Percentiles rank a stretch among this genome's conserved stretches.
These are phyloP conservation scores for Tragelaphus buxtoni DNA, from an alignment of 2,113 vertebrate species.

Conservation along the genomic window DNA sequence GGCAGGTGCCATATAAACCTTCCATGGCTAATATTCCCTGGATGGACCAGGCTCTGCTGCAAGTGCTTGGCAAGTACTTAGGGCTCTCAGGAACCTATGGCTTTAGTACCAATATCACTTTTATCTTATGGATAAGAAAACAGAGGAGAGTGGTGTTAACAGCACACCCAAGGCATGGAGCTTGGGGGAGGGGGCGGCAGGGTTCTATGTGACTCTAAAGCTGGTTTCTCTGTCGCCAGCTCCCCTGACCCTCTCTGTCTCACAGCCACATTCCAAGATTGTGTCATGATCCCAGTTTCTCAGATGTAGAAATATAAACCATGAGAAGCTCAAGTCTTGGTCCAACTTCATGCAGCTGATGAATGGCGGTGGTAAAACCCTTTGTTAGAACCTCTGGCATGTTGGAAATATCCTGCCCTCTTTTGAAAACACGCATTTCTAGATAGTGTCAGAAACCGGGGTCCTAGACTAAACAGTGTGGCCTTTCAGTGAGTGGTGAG, in stretches of 20 bases:
- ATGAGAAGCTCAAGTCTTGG: background rate
- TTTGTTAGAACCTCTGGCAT: background rate
- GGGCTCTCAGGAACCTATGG: background rate
- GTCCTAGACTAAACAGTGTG: background rate
- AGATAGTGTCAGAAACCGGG: background rate
- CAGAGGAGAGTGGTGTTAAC: background rate
- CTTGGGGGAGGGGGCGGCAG: rapidly evolving
- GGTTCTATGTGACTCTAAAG: background rate
- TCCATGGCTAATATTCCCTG: background rate
- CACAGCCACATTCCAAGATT: background rate
- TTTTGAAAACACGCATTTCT: background rate
- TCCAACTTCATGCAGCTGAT: background rate
- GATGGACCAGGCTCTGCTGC: background rate
- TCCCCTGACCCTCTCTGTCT: background rate
- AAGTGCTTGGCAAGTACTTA: background rate
- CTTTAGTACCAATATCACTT: background rate
- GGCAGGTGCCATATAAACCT: background rate
- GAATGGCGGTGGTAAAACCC: rapidly evolving
- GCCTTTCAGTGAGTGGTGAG: background rate
- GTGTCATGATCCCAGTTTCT: background rate
- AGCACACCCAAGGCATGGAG: background rate
- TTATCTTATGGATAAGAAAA: background rate
- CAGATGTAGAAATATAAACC: background rate
- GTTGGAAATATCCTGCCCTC: background rate
- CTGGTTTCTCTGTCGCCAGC: background rate